Evolutionary conservation across 1,140 invertebrate species (phyloP), one percentile per base, ranked within the genome.

Genomic region (Teleopsis dalmanni): DNA sequence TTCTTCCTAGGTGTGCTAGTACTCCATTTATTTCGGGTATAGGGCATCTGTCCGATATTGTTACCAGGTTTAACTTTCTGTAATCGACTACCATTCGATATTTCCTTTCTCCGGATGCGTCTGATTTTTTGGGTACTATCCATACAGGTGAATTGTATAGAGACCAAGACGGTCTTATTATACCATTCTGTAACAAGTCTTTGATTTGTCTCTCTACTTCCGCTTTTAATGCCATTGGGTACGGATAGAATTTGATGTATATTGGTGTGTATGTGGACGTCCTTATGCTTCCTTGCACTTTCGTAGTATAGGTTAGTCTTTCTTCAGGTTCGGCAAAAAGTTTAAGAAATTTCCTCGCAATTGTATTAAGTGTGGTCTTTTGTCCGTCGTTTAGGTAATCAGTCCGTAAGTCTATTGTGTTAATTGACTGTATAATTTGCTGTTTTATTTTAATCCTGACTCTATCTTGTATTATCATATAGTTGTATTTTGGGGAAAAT

Each of bases 1-100:
- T 49, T 5, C 56, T 62, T 3, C 61, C 59, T 31, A 78, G 47
- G 29, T 59, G 58, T 42, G 73, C 65, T 36, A 81, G 55, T 19
- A 65, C 57, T 18, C 73, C 70, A 14, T 64, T 65, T 9, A 78
- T 76, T 10, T 71, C 60, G 4, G 77, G 76, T 6, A 80, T 54
- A 9, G 76, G 77, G 57, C 65, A 77, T 14, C 48, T 43, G 48
- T 78, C 74, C 11, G 58, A 48, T 14, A 65, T 51, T 8, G 63
- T 68, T 31, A 56, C 51, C 29, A 57, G 41, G 51, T 70, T 69
- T 13, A 66, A 22, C 54, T 61, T 60, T 19, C 61, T 33, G 42
- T 57, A 71, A 48, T 70, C 67, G 14, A 71, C 51, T 4, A 62
- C 61, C 25, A 70, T 42, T 9, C 65, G 35, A 51, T 54, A 66